These are phyloP conservation scores for Colinus virginianus DNA, from an alignment of 2,113 vertebrate genomes.

Conservation along the genomic window DNA sequence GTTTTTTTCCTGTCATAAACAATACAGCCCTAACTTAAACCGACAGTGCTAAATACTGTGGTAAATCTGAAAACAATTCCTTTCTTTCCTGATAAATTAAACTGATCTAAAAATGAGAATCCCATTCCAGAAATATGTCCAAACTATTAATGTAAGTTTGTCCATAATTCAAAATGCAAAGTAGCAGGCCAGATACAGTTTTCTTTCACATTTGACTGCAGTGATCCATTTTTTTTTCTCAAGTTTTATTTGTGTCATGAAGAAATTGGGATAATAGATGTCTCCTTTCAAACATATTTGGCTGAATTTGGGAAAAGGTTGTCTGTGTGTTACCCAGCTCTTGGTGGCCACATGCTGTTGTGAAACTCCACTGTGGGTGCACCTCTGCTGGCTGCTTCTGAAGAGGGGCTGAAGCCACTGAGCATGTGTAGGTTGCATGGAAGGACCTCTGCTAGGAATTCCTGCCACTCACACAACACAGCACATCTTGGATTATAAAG, in stretches of 20 bases:
- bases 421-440: background rate
- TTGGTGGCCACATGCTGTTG: fast-evolving
- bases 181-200: background rate
- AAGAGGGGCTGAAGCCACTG: background rate
- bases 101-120: background rate
- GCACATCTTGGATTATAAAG: background rate
- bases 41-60: constrained; percentile 4
- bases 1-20: background rate
- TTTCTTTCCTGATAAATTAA: constrained; percentile 32
- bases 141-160: background rate
- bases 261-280: background rate
- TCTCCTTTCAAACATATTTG: background rate
- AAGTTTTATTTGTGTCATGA: background rate
- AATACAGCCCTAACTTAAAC: background rate
- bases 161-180: background rate
- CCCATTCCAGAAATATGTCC: background rate
- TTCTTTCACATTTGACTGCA: background rate
- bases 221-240: background rate
- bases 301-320: background rate
- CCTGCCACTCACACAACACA: fast-evolving
- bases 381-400: background rate
- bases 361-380: background rate
- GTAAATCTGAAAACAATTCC: constrained; percentile 22
- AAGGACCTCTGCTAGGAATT: background rate
- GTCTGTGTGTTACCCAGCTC: background rate